phyloP scores from a whole-genome alignment of 2,888 invertebrate species.

The Caenorhabditis virilis region DNA sequence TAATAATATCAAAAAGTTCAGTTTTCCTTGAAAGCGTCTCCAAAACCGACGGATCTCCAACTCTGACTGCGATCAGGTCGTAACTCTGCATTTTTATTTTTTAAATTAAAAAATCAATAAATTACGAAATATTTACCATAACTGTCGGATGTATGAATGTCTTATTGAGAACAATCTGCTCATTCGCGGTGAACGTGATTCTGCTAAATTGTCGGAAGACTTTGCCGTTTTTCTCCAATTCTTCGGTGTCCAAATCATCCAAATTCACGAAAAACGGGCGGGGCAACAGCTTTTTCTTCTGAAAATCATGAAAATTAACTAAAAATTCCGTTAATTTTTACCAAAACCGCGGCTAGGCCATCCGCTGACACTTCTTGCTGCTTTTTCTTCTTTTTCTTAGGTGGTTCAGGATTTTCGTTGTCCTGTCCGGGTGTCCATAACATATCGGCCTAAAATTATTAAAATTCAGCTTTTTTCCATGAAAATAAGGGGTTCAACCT shows the following conservation, averaged over 20 bases:
- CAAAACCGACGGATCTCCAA: constrained; percentile 58
- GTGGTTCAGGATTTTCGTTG: constrained; percentile 29
- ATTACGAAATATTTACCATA: constrained; percentile 14
- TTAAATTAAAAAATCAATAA: neutral
- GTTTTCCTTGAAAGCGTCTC: constrained; percentile 64
- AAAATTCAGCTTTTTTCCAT: too few relatives aligned
- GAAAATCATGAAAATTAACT: constrained; percentile 3
- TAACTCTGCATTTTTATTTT: constrained; percentile 37
- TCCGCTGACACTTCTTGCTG: constrained; percentile 19
- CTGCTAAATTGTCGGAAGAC: constrained; percentile 63
- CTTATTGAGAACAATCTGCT: constrained; percentile 43
- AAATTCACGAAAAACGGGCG: constrained; percentile 64
- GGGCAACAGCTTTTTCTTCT: constrained; percentile 52
- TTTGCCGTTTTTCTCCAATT: constrained; percentile 54
- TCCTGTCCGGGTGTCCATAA: constrained; percentile 23
- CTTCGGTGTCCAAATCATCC: constrained; percentile 47
- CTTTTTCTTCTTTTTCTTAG: constrained; percentile 58
- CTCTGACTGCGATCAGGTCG: constrained; percentile 65
- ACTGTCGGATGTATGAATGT: constrained; percentile 38
- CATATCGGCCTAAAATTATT: too few relatives aligned
- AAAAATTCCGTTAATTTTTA: neutral
- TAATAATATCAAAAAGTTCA: constrained; percentile 64
- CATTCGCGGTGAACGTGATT: constrained; percentile 46
- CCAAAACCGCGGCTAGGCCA: constrained; percentile 25
- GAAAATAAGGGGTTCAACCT: too few relatives aligned